Base-by-base conservation (phyloP, 2,797 vertebrate species). In the Mus minutoides region DNA sequence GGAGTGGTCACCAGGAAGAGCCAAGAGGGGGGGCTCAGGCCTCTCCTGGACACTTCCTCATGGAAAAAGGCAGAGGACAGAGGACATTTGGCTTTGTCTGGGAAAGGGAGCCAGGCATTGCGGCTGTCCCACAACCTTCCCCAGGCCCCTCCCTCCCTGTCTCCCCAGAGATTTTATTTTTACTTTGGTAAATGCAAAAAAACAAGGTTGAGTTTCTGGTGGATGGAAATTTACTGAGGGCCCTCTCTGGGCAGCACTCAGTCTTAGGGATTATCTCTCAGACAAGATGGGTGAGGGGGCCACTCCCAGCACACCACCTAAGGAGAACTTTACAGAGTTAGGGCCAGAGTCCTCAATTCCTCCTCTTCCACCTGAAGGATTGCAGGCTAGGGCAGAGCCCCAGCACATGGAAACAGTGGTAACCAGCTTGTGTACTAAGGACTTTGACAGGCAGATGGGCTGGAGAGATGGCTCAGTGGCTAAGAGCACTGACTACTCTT, bases 211-310 rank as follows among this genome's bases (percentile, higher is more conserved):
- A 90, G n/a, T 56, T 71, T 52, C 75, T 37, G 8, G 58, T 92
- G 77, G 56, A 6, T 96, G 96, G 96, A 98, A 97, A 97, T 96
- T 91, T 97, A 95, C 96, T 73, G 31, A 79, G 60, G 92, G 80
- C 40, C 75, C 22, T 56, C 5, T 0, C 46, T 49, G 64, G 75
- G n/a, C 62, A 60, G 62, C 2, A 49, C 21, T 14, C 22, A 10
- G 46, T 29, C 73, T 3, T 49, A 31, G 24, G 1, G 67, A 52
- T 6, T n/a, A 0, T n/a, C n/a, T 52, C 49, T 73, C 71, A 43
- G 40, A 37, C 12, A 19, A 62, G 26, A 9, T 22, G 43, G 31
- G 31, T 21, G 26, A n/a, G 43, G 56, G 31, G 17, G 14, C 52
- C 58, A 49, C 19, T 52, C 79, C 54, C 19, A 22, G 14, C 34